Conservation (phyloP, 2,797 vertebrate genomes). For the Leuciscus waleckii region DNA sequence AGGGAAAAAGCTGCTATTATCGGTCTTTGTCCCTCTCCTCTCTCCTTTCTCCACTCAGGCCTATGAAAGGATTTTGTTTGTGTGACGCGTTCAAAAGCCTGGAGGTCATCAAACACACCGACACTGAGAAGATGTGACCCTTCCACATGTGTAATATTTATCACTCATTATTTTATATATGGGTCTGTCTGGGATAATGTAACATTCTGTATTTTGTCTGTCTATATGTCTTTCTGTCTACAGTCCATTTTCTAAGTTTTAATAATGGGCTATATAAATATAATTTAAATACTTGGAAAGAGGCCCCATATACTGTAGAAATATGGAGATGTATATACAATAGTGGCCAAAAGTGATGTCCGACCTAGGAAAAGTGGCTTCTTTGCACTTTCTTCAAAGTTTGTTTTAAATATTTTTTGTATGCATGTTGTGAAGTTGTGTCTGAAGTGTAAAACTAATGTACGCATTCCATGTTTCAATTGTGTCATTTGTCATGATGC, state of each 20-base stretch:
- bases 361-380: background rate
- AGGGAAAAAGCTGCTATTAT: constrained; percentile 46
- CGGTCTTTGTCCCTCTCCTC: constrained; percentile 37
- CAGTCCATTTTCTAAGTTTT: background rate
- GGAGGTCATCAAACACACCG: constrained; percentile 19
- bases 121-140: constrained; percentile 3
- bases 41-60: constrained; percentile 33
- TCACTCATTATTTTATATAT: background rate
- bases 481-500: background rate
- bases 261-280: no score
- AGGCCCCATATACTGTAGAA: background rate
- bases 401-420: background rate
- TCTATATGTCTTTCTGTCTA: background rate
- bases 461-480: background rate
- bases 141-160: background rate
- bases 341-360: background rate
- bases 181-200: background rate
- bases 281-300: no score
- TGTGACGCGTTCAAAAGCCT: constrained; percentile 7
- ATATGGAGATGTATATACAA: background rate
- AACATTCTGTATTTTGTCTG: background rate
- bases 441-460: background rate
- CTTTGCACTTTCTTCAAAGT: background rate
- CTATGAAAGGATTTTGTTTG: constrained; percentile 25
- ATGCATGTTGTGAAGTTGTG: background rate